A percentile compares a stretch with the other conserved stretches of the same genome.
phyloP scores from a whole-genome alignment of 2,113 vertebrate species.

The Aramus guarauna region DNA sequence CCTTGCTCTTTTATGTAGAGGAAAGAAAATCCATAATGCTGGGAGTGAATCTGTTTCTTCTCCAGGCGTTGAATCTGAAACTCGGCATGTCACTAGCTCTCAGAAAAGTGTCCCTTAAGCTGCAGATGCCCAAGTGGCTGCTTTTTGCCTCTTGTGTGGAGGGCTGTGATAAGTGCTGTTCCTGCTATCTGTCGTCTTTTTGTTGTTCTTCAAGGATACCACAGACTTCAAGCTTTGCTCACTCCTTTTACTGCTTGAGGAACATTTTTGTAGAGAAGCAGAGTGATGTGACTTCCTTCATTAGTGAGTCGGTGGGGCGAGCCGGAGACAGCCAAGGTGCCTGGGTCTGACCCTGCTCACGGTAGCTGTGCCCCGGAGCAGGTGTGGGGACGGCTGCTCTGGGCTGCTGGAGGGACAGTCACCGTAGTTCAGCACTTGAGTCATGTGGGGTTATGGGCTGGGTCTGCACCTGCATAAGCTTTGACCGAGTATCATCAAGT shows the following conservation, averaged over 20 bases:
- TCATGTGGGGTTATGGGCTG: not conserved
- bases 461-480: not conserved
- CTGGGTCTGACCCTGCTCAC: not conserved
- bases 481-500: not conserved
- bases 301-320: not conserved
- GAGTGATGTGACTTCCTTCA: not conserved
- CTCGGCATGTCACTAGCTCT: not conserved
- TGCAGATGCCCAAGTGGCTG: not conserved
- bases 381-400: not conserved
- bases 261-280: not conserved
- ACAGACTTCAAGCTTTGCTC: not conserved
- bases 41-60: not conserved
- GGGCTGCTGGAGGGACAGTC: not conserved
- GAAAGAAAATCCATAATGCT: not conserved
- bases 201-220: not conserved
- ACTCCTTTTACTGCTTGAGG: not conserved
- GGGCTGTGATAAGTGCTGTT: not conserved
- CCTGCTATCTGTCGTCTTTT: fast-evolving
- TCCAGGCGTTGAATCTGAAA: not conserved
- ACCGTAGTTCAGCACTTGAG: not conserved
- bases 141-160: not conserved
- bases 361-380: not conserved
- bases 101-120: not conserved
- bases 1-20: not conserved
- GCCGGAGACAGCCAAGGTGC: not conserved